A percentile compares a stretch with the other conserved stretches of the same genome.
These are phyloP conservation scores for Pyrgus malvae DNA, from an alignment of 2,888 invertebrate species.

Conservation along the genomic window DNA sequence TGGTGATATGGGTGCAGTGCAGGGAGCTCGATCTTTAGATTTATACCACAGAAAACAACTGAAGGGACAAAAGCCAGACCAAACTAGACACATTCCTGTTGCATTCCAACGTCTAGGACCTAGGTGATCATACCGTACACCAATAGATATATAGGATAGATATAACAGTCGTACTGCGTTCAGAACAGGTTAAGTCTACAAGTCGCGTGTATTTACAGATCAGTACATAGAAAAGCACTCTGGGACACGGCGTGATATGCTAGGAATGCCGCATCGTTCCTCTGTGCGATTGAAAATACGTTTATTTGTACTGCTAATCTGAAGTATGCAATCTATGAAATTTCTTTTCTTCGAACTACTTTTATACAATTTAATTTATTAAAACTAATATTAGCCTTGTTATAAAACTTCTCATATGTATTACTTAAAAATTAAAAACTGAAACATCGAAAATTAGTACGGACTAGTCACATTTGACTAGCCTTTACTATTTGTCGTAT, in stretches of 20 bases:
- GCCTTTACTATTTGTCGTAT: too few relatives aligned
- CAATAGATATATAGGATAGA: conserved; percentile 1
- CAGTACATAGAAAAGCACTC: conserved; percentile 56
- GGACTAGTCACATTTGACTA: too few relatives aligned
- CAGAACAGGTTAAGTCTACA: conserved; percentile 43
- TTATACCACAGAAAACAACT: too few relatives aligned
- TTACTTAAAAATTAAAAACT: too few relatives aligned
- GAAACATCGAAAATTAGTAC: too few relatives aligned
- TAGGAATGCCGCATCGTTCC: conserved; percentile 6
- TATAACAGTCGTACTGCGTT: conserved; percentile 25
- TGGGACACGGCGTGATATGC: conserved; percentile 43
- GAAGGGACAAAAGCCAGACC: too few relatives aligned
- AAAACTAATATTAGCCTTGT: too few relatives aligned
- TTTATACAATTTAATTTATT: too few relatives aligned
- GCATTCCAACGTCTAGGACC: background rate
- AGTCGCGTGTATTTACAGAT: conserved; percentile 34
- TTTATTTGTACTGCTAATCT: background rate
- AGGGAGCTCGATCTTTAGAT: too few relatives aligned
- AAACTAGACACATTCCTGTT: background rate
- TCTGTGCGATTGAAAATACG: conserved; percentile 1
- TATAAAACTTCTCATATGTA: too few relatives aligned
- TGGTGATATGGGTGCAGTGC: too few relatives aligned
- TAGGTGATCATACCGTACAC: conserved; percentile 1
- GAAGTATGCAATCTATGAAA: background rate
- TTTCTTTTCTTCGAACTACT: background rate